Base-by-base conservation (phyloP, 2,888 invertebrate species). In the Synergus gifuensis region DNA sequence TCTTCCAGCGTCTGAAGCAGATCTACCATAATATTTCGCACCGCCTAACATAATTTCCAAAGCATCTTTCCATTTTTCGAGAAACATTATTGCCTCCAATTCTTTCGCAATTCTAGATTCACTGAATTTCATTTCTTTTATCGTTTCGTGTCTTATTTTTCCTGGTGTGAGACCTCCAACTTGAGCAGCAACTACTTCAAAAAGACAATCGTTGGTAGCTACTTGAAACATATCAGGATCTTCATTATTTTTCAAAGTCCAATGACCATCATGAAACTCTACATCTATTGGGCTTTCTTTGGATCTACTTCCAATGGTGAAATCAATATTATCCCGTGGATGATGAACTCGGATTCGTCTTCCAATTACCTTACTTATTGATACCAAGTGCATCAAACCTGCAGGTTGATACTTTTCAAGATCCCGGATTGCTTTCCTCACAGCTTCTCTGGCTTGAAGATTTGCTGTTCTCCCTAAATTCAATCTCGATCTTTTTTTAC, bases 141-240 rank as follows among this genome's bases (percentile, higher is more conserved):
- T 67, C 0, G 86, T 85, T 1, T 42, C 40, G 0, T 16, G 5
- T 28, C 89, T 79, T 11, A 90, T 63, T 18, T 83, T 76, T 0
- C 49, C 42, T 0, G 86, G 78, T 36, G 67, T 42, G 4, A 42
- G 36, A 0, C 80, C n/a, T 9, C 8, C 86, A 0, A 81, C 86
- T 67, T 90, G 89, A 1, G 82, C 81, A 3, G 85, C 88, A 0
- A 90, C 82, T 0, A 81, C 88, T 0, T 79, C 28, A 42, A 89
- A 90, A 0, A 90, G 79, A 40, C 90, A 90, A 11, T 86, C 81
- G 28, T 90, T 90, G 0, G 85, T 22, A 0, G n/a, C 36, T 2
- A 58, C 36, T 0, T 78, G 22, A 0, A 81, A 18, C 8, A 82
- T 79, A 12, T 79, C 40, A 0, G 86, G 86, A 40, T 89, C 86